Percentiles rank a stretch among this genome's conserved stretches.
Evolutionary conservation across 2,797 vertebrate genomes (phyloP).

Genomic region (Fratercula arctica): DNA sequence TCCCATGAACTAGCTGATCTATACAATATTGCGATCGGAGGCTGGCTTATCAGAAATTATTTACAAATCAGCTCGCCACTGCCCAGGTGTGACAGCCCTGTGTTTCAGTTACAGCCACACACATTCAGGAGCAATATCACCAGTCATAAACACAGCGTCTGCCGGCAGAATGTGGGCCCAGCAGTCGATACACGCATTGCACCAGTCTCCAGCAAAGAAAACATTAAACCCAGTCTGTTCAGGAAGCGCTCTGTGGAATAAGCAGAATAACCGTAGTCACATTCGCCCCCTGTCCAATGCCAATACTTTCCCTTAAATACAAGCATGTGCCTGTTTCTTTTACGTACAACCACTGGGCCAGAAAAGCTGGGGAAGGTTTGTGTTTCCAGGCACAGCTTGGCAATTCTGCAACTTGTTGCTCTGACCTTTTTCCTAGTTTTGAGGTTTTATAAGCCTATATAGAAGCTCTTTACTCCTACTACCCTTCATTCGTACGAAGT

Average conservation of each 20-base stretch:
- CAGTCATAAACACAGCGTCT: neutral
- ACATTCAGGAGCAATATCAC: neutral
- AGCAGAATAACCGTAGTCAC: neutral
- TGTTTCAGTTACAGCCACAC: constrained; percentile 12
- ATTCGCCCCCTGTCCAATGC: neutral
- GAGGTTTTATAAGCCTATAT: neutral
- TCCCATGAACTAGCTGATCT: constrained; percentile 15
- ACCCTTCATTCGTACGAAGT: neutral
- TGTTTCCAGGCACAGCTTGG: neutral
- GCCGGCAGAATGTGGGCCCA: neutral
- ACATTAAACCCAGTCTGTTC: neutral
- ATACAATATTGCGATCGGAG: neutral
- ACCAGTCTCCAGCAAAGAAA: constrained; percentile 2
- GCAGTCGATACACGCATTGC: neutral
- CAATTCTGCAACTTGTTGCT: neutral
- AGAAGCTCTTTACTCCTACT: neutral
- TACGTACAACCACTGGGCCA: neutral
- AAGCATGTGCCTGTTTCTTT: neutral
- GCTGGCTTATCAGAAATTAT: neutral
- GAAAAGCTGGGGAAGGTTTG: neutral
- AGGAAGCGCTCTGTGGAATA: constrained; percentile 1
- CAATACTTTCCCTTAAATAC: neutral
- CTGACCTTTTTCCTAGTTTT: neutral
- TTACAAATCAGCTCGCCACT: neutral
- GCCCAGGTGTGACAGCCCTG: neutral